Percentiles rank a stretch among this genome's conserved stretches.
phyloP scores from a whole-genome alignment of 2,113 vertebrate genomes.

The Salvelinus sp. region DNA sequence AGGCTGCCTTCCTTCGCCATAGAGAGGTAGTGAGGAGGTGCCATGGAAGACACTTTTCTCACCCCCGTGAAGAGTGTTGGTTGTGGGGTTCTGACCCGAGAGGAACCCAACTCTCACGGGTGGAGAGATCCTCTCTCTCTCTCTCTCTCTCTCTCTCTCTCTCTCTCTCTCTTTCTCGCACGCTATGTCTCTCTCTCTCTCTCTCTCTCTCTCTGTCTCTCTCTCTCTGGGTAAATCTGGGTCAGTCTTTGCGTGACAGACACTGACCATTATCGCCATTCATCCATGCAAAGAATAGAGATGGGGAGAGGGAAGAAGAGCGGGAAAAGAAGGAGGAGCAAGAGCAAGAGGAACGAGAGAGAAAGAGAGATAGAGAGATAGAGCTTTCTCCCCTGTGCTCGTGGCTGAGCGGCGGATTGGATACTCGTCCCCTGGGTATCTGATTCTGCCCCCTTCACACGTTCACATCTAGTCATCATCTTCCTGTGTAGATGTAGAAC shows the following conservation, averaged over 20 bases:
- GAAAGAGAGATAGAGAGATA: neutral
- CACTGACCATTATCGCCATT: constrained; percentile 25
- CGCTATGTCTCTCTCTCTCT: constrained; percentile 7
- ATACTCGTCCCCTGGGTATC: constrained; percentile 39
- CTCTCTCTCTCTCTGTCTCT: no score
- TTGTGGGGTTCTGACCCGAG: neutral
- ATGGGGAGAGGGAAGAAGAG: constrained; percentile 20
- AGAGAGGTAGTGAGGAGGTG: no score
- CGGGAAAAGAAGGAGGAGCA: neutral
- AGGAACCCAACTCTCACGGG: no score
- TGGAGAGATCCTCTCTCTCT: no score
- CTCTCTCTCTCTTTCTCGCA: no score
- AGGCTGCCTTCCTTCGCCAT: neutral
- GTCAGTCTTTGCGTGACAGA: constrained; percentile 70
- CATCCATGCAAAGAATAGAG: constrained; percentile 15
- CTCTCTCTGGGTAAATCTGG: constrained; percentile 57
- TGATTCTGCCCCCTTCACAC: constrained; percentile 39
- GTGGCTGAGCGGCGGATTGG: constrained; percentile 34
- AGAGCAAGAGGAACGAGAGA: constrained; percentile 21
- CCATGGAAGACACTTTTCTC: neutral
- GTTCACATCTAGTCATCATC: constrained; percentile 32
- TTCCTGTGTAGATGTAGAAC: constrained; percentile 13
- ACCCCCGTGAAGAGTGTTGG: neutral
- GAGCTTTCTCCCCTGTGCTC: constrained; percentile 26
- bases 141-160: constrained; percentile 10